Conservation (phyloP, 1,140 invertebrate genomes). For the Euwallacea similis region DNA sequence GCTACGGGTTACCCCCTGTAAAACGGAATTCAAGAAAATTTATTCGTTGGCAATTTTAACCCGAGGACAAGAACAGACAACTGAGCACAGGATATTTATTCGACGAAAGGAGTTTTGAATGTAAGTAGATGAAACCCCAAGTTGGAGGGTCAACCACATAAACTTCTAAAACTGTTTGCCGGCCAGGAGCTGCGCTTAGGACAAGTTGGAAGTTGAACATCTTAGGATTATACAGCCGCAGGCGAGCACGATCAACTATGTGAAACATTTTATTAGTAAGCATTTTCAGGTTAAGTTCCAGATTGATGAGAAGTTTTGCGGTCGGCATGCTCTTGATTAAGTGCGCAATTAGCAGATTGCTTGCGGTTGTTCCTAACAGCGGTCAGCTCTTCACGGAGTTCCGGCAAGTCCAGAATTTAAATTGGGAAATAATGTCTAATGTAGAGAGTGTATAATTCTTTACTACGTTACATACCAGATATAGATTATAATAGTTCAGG, state of each 20-base stretch:
- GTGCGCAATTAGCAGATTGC: conserved; percentile 17
- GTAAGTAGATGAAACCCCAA: conserved; percentile 49
- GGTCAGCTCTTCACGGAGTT: too few relatives aligned
- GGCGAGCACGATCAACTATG: conserved; percentile 50
- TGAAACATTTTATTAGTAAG: conserved; percentile 52
- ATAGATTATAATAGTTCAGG: too few relatives aligned
- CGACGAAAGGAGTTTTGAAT: conserved; percentile 51
- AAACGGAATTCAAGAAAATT: conserved; percentile 3
- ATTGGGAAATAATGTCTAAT: too few relatives aligned
- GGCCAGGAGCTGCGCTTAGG: conserved; percentile 48
- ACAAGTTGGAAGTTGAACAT: conserved; percentile 48
- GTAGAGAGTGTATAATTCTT: too few relatives aligned
- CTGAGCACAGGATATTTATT: conserved; percentile 31
- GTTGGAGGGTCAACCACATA: conserved; percentile 54
- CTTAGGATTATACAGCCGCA: conserved; percentile 44
- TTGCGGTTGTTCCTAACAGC: neutral
- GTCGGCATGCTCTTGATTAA: conserved; percentile 27
- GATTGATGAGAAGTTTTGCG: conserved; percentile 41
- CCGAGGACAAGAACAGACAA: conserved; percentile 23
- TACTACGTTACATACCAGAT: too few relatives aligned
- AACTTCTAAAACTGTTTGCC: conserved; percentile 53
- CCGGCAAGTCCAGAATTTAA: too few relatives aligned
- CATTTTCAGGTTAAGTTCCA: conserved; percentile 48
- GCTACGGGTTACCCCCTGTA: neutral
- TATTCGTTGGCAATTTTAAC: conserved; percentile 37